Percentiles rank a stretch among this genome's conserved stretches.
These are phyloP conservation scores for Paratilapia polleni DNA, from an alignment of 2,113 vertebrate species.

Conservation along the genomic window DNA sequence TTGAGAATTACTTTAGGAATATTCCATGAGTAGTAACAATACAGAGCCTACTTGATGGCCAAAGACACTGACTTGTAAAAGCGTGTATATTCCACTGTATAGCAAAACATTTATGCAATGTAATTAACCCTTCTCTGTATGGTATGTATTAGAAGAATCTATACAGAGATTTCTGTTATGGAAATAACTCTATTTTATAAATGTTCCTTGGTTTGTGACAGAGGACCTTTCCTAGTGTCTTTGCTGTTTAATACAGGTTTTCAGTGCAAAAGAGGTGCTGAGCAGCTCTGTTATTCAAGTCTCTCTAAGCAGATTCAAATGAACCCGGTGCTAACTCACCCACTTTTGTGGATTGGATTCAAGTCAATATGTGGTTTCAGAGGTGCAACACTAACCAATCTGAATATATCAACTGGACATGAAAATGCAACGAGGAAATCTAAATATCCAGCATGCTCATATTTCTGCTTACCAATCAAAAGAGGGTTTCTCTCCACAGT, in stretches of 20 bases:
- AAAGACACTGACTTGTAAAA: not conserved
- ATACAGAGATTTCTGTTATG: no score
- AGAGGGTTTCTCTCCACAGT: conserved; percentile 95
- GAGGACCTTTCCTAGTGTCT: not conserved
- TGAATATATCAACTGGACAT: not conserved
- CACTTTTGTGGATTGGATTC: not conserved
- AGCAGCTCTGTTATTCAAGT: not conserved
- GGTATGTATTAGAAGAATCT: no score
- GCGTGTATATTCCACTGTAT: not conserved
- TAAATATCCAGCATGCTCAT: not conserved
- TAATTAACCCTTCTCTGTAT: no score
- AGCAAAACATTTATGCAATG: no score
- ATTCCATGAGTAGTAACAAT: not conserved
- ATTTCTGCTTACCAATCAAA: conserved; percentile 89
- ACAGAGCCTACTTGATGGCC: not conserved
- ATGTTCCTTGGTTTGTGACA: no score
- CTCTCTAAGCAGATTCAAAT: not conserved
- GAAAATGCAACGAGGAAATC: conserved; percentile 16
- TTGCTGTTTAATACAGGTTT: not conserved
- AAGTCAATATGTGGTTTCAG: not conserved
- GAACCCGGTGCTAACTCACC: not conserved
- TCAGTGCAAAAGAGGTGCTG: not conserved
- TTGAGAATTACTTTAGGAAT: not conserved
- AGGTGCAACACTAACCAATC: not conserved
- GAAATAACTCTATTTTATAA: no score